phyloP scores from a whole-genome alignment of 2,113 vertebrate genomes.

The Vulpes ferrilata region DNA sequence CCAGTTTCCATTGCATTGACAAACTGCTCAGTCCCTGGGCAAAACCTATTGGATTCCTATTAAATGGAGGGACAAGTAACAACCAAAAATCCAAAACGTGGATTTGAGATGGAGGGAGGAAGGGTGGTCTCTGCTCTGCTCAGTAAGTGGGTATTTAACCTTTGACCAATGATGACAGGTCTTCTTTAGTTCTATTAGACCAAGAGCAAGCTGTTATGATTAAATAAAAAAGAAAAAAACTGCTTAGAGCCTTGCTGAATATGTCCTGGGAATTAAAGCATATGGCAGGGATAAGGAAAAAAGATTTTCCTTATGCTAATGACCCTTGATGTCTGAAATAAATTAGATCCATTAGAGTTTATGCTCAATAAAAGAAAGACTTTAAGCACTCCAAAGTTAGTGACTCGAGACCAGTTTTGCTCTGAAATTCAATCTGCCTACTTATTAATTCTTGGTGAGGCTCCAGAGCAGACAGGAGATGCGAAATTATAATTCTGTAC shows the following conservation, averaged over 20 bases:
- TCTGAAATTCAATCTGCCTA: conserved; percentile 91
- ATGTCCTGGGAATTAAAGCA: conserved; percentile 90
- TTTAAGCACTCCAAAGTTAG: conserved; percentile 94
- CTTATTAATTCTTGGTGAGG: conserved; percentile 92
- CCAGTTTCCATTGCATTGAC: conserved; percentile 80
- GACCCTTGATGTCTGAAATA: conserved; percentile 90
- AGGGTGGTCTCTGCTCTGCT: conserved; percentile 54
- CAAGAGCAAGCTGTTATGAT: conserved; percentile 87
- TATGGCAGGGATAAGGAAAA: conserved; percentile 88
- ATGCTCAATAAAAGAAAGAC: conserved; percentile 93
- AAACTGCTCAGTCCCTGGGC: conserved; percentile 79
- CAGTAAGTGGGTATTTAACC: conserved; percentile 86
- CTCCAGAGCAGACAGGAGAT: conserved; percentile 91
- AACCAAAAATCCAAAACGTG: conserved; percentile 73
- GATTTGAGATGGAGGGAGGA: background rate
- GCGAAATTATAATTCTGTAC: conserved; percentile 84
- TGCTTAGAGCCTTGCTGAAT: conserved; percentile 84
- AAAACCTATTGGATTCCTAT: conserved; percentile 75
- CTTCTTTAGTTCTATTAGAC: conserved; percentile 85
- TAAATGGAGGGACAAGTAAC: conserved; percentile 75
- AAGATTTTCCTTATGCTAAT: conserved; percentile 91
- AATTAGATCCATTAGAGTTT: conserved; percentile 92
- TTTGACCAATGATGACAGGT: conserved; percentile 85
- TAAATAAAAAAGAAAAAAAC: conserved; percentile 86
- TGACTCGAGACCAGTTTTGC: conserved; percentile 92